Evolutionary conservation across 2,113 vertebrate genomes (phyloP).

Genomic region (Proterorhinus semilunaris): DNA sequence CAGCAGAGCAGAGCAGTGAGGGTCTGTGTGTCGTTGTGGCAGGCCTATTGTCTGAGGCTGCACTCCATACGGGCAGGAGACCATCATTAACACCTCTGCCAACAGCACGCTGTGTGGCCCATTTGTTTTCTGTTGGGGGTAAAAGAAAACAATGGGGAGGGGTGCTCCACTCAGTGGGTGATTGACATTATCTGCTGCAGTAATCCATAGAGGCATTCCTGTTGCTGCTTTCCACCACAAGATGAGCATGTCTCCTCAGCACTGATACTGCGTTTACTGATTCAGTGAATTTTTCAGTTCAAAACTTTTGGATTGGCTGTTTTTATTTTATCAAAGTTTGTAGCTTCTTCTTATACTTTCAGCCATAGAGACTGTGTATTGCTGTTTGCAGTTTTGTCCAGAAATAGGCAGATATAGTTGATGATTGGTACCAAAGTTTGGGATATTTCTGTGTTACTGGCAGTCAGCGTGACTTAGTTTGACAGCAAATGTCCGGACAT

Average conservation of each 20-base stretch:
- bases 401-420: constrained; percentile 48
- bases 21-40: constrained; percentile 54
- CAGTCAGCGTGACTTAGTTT: constrained; percentile 71
- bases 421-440: constrained; percentile 56
- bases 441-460: constrained; percentile 65
- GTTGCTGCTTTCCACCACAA: constrained; percentile 54
- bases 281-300: neutral
- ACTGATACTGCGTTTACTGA: constrained; percentile 33
- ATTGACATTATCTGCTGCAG: constrained; percentile 79
- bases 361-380: neutral
- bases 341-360: neutral
- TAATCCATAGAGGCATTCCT: constrained; percentile 68
- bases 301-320: constrained; percentile 20
- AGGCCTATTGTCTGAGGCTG: constrained; percentile 69
- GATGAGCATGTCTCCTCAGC: constrained; percentile 42
- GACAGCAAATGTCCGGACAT: constrained; percentile 79
- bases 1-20: constrained; percentile 65
- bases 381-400: constrained; percentile 1
- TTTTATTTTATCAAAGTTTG: neutral
- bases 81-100: constrained; percentile 78
- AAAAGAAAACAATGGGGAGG: constrained; percentile 75
- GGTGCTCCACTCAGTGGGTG: constrained; percentile 68
- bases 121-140: constrained; percentile 77
- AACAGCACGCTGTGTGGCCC: constrained; percentile 78
- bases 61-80: constrained; percentile 71